Evolutionary conservation across 2,113 vertebrate species (phyloP), one percentile per base, ranked within the genome.

Genomic region (Prietella phreatophila): DNA sequence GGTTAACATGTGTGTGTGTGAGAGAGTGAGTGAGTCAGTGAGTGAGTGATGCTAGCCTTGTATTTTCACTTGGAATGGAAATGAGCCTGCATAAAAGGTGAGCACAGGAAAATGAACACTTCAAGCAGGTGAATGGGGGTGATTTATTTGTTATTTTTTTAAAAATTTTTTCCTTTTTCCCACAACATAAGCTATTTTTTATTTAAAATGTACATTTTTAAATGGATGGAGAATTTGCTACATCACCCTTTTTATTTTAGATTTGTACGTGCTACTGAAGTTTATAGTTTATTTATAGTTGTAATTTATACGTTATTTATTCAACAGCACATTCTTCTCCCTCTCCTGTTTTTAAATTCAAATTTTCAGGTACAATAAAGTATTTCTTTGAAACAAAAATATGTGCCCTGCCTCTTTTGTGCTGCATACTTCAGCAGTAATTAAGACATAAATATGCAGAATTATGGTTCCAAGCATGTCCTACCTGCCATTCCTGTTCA

Each of bases 341-440:
- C 93, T 92, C 90, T 86, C 90, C 91, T 82, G 90, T 94, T 95
- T 95, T 92, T 94, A 92, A 93, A 91, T 88, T 91, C 79, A 88
- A 85, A 94, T 94, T 95, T 94, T 89, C 92, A 94, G 90, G 91
- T 93, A 92, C 91, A 93, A 94, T 94, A 94, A 91, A 90, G 56
- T 83, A 83, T 92, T 93, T 92, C 91, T 94, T 94, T 88, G 69
- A 88, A 87, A 86, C 89, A 87, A 84, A 53, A 14, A n/a, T 55
- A 39, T 55, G 53, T 75, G 30, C 50, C 61, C 9, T 80, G 33
- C 19, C 27, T 83, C 20, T 63, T 81, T 27, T 0, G 2, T 13
- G 3, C 5, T 0, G 27, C 3, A 69, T 19, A 30, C 25, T 53
- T 30, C 14, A 53, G 1, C 11, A 27, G 17, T 25, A 11, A 47